These are phyloP conservation scores for Dryocosmus kuriphilus DNA, from an alignment of 2,888 invertebrate genomes.

Conservation along the genomic window DNA sequence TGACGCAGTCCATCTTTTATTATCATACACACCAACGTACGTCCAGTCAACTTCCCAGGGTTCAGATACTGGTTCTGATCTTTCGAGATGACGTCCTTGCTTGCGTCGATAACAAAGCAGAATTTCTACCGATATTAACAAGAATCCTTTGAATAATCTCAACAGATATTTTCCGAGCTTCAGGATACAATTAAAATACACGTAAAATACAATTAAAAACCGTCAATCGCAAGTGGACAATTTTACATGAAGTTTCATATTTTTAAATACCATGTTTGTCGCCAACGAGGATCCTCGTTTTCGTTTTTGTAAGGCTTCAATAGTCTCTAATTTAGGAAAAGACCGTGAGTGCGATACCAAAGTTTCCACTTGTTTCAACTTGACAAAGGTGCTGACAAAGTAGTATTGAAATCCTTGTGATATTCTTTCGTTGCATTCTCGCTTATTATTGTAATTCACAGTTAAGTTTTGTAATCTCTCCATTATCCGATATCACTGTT, in stretches of 20 bases:
- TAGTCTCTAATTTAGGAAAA: not conserved
- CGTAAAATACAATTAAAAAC: conserved; percentile 3
- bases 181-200: not conserved
- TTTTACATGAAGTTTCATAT: conserved; percentile 34
- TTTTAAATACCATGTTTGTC: conserved; percentile 24
- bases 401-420: conserved; percentile 19
- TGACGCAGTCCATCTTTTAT: conserved; percentile 72
- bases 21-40: conserved; percentile 73
- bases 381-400: not conserved
- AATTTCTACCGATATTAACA: conserved; percentile 25
- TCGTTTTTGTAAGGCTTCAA: conserved; percentile 15
- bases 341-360: not conserved
- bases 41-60: conserved; percentile 69
- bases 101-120: conserved; percentile 49
- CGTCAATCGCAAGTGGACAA: not conserved
- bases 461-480: conserved; percentile 18
- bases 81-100: conserved; percentile 76
- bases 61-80: conserved; percentile 75
- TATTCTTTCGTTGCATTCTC: not conserved
- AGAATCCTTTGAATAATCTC: conserved; percentile 18
- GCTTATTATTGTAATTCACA: not conserved
- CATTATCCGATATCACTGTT: conserved; percentile 12
- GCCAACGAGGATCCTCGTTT: not conserved
- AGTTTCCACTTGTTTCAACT: not conserved
- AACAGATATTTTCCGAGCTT: not conserved